Percentiles rank a stretch among this genome's conserved stretches.
Evolutionary conservation across 1,140 invertebrate genomes (phyloP).

Genomic region (Camponotus floridanus): DNA sequence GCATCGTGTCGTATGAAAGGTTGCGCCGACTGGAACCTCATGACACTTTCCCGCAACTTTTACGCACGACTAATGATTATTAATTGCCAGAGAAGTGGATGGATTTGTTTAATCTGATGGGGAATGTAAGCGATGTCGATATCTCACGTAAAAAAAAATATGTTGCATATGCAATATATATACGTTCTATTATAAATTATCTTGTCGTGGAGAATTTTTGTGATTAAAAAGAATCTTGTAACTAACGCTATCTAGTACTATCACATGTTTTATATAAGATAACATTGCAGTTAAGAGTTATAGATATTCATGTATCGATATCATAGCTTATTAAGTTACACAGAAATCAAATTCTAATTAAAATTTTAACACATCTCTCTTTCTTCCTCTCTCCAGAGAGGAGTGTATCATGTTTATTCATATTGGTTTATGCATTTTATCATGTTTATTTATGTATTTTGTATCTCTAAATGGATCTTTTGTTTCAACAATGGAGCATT

Average conservation of each 20-base stretch:
- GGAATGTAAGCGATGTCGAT: neutral
- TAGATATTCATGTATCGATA: too few species aligned
- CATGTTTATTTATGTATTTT: too few species aligned
- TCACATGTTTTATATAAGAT: neutral
- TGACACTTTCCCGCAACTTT: neutral
- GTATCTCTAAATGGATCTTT: too few species aligned
- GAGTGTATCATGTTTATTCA: too few species aligned
- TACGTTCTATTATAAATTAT: neutral
- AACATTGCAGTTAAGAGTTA: neutral
- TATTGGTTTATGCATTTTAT: too few species aligned
- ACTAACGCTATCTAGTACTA: neutral
- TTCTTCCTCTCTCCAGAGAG: too few species aligned
- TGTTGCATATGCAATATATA: neutral
- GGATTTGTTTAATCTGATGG: neutral
- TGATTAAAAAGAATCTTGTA: neutral
- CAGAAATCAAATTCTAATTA: neutral
- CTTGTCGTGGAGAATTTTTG: neutral
- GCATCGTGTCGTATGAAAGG: slow-evolving; percentile 16
- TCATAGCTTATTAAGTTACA: neutral
- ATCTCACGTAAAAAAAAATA: neutral
- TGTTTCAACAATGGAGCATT: too few species aligned
- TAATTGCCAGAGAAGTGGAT: neutral
- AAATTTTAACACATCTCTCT: neutral
- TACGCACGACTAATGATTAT: slow-evolving; percentile 14
- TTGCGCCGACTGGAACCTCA: neutral